These are phyloP conservation scores for Melanotaenia duboulayi DNA, from an alignment of 2,113 vertebrate genomes.

Conservation along the genomic window DNA sequence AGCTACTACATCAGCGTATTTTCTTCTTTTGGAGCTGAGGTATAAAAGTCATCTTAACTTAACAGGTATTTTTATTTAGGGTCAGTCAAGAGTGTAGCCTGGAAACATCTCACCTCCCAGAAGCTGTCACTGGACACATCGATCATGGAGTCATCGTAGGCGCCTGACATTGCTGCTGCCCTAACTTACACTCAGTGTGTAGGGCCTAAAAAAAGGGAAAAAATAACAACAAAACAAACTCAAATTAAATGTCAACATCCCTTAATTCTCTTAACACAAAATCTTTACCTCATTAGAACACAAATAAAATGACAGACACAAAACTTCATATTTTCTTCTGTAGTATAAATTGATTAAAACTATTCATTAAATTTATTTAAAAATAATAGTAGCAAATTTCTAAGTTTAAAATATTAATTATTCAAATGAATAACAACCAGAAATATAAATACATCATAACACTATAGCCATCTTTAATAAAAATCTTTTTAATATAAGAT, in stretches of 20 bases:
- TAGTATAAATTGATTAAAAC: too few species aligned
- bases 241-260: neutral
- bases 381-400: too few species aligned
- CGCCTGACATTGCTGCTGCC: conserved; percentile 89
- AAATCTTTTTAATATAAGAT: too few species aligned
- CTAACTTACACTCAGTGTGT: conserved; percentile 55
- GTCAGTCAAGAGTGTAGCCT: neutral
- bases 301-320: too few species aligned
- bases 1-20: too few species aligned
- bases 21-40: neutral
- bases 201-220: conserved; percentile 34
- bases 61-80: neutral
- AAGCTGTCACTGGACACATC: conserved; percentile 98
- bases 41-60: neutral
- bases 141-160: conserved; percentile 90
- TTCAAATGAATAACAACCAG: too few species aligned
- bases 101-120: conserved; percentile 90
- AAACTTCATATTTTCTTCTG: too few species aligned
- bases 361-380: too few species aligned
- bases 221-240: neutral
- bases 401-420: too few species aligned
- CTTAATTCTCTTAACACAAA: neutral
- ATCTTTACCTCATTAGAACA: neutral
- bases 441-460: too few species aligned
- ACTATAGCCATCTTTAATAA: too few species aligned